Evolutionary conservation across 2,113 vertebrate genomes (phyloP).

Genomic region (cat (Felis catus)): F.catus_Fca126_mat1.0 CM031416.1:81576001-81576500

Average conservation of each 20-base stretch:
- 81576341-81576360: constrained; percentile 38
- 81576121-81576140: background rate
- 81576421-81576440: constrained; percentile 34
- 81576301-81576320: constrained; percentile 65
- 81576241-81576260: constrained; percentile 47
- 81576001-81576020: constrained; percentile 3
- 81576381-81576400: constrained; percentile 24
- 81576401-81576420: background rate
- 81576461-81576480: background rate
- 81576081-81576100: background rate
- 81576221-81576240: constrained; percentile 35
- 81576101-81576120: background rate
- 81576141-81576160: background rate
- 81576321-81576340: constrained; percentile 34
- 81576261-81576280: constrained; percentile 10
- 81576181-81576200: constrained; percentile 35
- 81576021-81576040: background rate
- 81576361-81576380: background rate
- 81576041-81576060: background rate
- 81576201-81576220: constrained; percentile 58
- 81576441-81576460: background rate
- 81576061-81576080: background rate
- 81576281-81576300: constrained; percentile 42
- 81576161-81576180: constrained; percentile 13
- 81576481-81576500: background rate